A percentile compares a stretch with the other conserved stretches of the same genome.
These are phyloP conservation scores for Dendrolimus kikuchii DNA, from an alignment of 1,140 invertebrate genomes.

Conservation along the genomic window DNA sequence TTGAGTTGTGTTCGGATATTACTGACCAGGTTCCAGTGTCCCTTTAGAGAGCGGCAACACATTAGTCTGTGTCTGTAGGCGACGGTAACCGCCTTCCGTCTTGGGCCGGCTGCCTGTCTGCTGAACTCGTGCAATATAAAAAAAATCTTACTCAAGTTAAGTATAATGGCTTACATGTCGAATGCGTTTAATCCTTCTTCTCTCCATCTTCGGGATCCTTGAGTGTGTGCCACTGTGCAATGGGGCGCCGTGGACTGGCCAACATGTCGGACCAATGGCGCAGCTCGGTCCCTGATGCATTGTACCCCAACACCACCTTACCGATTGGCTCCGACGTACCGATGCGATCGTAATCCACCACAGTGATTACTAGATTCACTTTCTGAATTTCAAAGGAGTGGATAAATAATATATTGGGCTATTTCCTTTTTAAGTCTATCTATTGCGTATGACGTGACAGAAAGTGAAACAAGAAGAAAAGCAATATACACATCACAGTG, in stretches of 20 bases:
- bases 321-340: conserved; percentile 99
- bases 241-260: conserved; percentile 97
- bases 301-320: conserved; percentile 96
- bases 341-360: conserved; percentile 99
- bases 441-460: neutral
- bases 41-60: no score
- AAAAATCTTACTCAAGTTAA: no score
- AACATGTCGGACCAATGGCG: conserved; percentile 99
- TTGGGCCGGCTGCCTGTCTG: no score
- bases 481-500: no score
- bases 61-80: no score
- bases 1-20: no score
- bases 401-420: neutral
- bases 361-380: conserved; percentile 98
- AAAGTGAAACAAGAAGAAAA: no score
- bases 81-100: no score
- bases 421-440: neutral
- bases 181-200: conserved; percentile 83
- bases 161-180: no score
- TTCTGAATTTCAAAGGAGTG: conserved; percentile 80
- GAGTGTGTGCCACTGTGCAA: conserved; percentile 99
- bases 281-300: conserved; percentile 96
- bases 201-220: conserved; percentile 96
- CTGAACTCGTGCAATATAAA: no score
- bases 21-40: no score